Evolutionary conservation across 92 coral and sea anemone species (phyloP), one percentile per base, ranked within the genome.

Genomic region (Bergia sp.): DNA sequence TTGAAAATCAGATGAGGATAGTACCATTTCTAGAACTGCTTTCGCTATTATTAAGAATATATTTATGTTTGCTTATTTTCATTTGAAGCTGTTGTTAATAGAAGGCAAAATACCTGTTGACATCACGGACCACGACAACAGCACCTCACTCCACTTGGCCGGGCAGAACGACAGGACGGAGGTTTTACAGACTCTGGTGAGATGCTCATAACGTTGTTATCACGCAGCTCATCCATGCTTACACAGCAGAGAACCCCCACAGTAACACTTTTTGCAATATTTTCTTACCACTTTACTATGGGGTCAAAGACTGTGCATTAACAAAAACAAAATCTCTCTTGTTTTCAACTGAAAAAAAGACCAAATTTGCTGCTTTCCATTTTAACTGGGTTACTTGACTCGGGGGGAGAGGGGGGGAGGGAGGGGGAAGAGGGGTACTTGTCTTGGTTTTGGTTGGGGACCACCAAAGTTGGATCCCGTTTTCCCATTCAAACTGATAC

Each of bases 131-230:
- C 88, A 92, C 55, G 98, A 95, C 85, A 93, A 86, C 80, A 91
- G 96, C 50, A 95, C 98, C 38, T 87, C 98, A 15, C 89, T 95
- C 36, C 98, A 95, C 89, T 73, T 91, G 57, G 98, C 98, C 3
- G 95, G 94, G 13, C 96, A 88, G 58, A 93, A 90, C 4, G 98
- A 96, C 18, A 87, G 88, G 40, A 77, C 44, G 20, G 85, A 89
- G 41, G 93, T 90, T 36, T 87, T 91, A 43, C 75, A 91, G 45
- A 86, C 87, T 38, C 66, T 95, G 96, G 98, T 95, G 23, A 89
- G 90, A 3, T 38, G 13, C 23, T 10, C 69, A 37, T 39, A 11
- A 6, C 6, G 42, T 57, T 37, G 45, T 18, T 18, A 36, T 43
- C 29, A 7, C 57, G 9, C n/a, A 29, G 76, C 21, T n/a, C 37